phyloP scores from a whole-genome alignment of 2,797 vertebrate species.

The Sebastes glaucus region DNA sequence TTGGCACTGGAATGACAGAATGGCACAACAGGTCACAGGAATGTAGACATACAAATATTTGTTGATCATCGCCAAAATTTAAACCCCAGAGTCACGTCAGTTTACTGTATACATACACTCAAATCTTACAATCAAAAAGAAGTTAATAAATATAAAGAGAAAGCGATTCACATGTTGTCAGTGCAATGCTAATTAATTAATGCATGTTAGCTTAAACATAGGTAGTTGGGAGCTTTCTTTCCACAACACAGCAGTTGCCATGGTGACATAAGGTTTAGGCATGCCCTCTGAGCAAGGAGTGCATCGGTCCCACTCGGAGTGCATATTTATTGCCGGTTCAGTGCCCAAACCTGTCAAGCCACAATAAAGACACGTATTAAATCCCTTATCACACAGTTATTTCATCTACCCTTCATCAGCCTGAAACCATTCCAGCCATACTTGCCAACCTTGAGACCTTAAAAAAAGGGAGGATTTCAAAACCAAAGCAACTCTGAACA shows the following conservation, averaged over 20 bases:
- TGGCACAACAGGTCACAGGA: constrained; percentile 31
- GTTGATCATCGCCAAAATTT: background rate
- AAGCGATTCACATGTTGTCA: background rate
- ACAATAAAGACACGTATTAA: background rate
- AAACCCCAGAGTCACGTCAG: background rate
- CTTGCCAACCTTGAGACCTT: no score
- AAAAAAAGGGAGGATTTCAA: no score
- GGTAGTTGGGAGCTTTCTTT: background rate
- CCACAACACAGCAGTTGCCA: background rate
- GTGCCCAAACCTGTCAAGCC: background rate
- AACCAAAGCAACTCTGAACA: no score
- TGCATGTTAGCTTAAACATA: constrained; percentile 11
- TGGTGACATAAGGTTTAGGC: background rate
- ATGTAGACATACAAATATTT: constrained; percentile 4
- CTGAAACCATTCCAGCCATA: background rate
- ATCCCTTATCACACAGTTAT: background rate
- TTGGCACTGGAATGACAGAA: constrained; percentile 45
- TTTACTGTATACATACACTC: background rate
- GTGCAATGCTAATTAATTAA: constrained; percentile 13
- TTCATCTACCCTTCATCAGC: background rate
- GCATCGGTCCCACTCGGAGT: background rate
- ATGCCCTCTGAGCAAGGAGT: constrained; percentile 1
- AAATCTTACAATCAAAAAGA: background rate
- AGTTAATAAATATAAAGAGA: background rate
- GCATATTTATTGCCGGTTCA: constrained; percentile 22